These are phyloP conservation scores for Napeogenes inachia DNA, from an alignment of 2,888 invertebrate species.

Conservation along the genomic window DNA sequence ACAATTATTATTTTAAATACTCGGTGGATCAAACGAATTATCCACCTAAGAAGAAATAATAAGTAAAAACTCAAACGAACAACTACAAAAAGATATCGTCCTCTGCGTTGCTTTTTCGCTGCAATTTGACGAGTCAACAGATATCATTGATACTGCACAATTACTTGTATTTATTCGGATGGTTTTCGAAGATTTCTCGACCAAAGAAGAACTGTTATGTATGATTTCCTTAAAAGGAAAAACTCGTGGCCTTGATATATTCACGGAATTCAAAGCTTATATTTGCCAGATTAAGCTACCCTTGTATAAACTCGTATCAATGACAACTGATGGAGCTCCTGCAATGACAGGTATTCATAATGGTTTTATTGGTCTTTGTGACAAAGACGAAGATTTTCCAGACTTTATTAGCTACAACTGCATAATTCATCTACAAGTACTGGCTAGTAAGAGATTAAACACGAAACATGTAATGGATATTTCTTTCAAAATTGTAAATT, in stretches of 20 bases:
- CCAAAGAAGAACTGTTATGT: slow-evolving; percentile 27
- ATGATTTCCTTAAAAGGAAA: slow-evolving; percentile 32
- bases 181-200: too few relatives aligned
- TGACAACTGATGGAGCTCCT: slow-evolving; percentile 31
- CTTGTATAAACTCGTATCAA: slow-evolving; percentile 33
- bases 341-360: slow-evolving; percentile 30
- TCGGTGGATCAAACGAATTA: too few relatives aligned
- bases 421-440: slow-evolving; percentile 27
- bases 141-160: too few relatives aligned
- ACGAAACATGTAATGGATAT: slow-evolving; percentile 28
- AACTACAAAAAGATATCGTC: slow-evolving; percentile 28
- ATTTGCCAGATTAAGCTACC: slow-evolving; percentile 27
- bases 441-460: slow-evolving; percentile 29
- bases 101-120: slow-evolving; percentile 26
- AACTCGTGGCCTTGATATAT: slow-evolving; percentile 23
- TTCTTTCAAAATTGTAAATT: slow-evolving; percentile 27
- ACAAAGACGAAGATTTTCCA: slow-evolving; percentile 18
- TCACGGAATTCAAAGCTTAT: slow-evolving; percentile 26
- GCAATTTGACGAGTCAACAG: too few relatives aligned
- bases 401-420: slow-evolving; percentile 31
- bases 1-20: too few relatives aligned
- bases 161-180: too few relatives aligned
- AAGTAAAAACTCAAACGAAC: slow-evolving; percentile 27
- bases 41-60: slow-evolving; percentile 26
- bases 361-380: slow-evolving; percentile 31